A percentile compares a stretch with the other conserved stretches of the same genome.
These are phyloP conservation scores for Octodonta nipae DNA, from an alignment of 2,888 invertebrate genomes.

Conservation along the genomic window DNA sequence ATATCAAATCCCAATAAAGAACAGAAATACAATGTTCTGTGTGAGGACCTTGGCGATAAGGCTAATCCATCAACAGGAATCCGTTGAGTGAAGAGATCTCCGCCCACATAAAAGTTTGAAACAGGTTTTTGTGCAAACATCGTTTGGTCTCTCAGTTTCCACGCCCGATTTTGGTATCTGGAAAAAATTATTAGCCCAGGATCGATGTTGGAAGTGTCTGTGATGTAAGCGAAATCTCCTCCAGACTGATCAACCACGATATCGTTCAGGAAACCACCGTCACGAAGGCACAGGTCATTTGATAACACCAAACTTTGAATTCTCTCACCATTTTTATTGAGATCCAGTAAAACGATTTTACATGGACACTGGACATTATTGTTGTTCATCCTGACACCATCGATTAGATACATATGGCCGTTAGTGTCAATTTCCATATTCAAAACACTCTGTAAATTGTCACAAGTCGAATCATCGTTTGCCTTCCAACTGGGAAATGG, in stretches of 20 bases:
- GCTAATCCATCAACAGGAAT: conserved; percentile 58
- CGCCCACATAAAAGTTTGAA: conserved; percentile 42
- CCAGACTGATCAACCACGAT: conserved; percentile 57
- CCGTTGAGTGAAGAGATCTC: conserved; percentile 38
- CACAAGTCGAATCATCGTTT: conserved; percentile 44
- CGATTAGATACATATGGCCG: conserved; percentile 57
- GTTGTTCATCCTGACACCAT: conserved; percentile 51
- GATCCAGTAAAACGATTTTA: conserved; percentile 51
- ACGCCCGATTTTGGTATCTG: conserved; percentile 46
- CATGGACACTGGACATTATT: conserved; percentile 46
- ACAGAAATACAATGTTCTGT: conserved; percentile 23
- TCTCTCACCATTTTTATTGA: conserved; percentile 44
- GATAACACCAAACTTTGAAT: conserved; percentile 49
- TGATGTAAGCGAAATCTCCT: conserved; percentile 55
- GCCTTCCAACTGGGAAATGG: conserved; percentile 59
- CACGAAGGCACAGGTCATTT: conserved; percentile 40
- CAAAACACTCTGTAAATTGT: conserved; percentile 57
- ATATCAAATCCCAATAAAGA: conserved; percentile 30
- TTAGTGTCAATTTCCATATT: conserved; percentile 58
- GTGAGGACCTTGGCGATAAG: conserved; percentile 41
- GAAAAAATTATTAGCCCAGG: conserved; percentile 62
- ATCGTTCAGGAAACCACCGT: conserved; percentile 51
- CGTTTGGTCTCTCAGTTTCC: conserved; percentile 55
- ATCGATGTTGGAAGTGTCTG: conserved; percentile 51
- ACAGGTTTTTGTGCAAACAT: conserved; percentile 51